Conservation (phyloP, 2,888 invertebrate species). For the Tanytarsus gracilentus region DNA sequence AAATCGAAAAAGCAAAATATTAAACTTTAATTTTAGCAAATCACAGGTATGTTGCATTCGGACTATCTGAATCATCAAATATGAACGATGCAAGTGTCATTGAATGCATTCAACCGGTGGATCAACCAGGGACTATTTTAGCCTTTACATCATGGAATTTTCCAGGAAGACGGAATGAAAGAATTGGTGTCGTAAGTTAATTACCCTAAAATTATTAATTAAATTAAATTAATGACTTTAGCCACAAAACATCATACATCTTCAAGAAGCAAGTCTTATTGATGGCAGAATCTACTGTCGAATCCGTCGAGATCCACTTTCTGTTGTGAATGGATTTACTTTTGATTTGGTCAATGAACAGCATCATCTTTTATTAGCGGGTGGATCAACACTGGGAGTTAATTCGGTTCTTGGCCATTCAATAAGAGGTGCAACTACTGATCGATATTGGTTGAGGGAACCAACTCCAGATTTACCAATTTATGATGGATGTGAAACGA, state of each 20-base stretch:
- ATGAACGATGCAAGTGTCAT: background rate
- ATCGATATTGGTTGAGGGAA: no score
- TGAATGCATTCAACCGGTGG: constrained; percentile 10
- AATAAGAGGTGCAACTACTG: background rate
- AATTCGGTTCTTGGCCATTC: background rate
- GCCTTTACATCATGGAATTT: background rate
- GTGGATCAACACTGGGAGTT: constrained; percentile 33
- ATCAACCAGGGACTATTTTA: background rate
- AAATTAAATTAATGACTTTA: constrained; percentile 37
- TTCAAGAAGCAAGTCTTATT: constrained; percentile 53
- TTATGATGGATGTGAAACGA: constrained; percentile 60
- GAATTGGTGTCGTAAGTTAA: background rate
- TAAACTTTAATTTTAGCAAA: background rate
- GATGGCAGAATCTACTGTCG: constrained; percentile 69
- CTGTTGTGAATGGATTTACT: constrained; percentile 51
- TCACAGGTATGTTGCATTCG: background rate
- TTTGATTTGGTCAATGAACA: constrained; percentile 61
- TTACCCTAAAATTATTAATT: background rate
- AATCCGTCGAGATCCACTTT: constrained; percentile 57
- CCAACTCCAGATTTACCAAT: no score
- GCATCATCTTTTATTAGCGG: constrained; percentile 64
- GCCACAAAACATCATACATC: constrained; percentile 56
- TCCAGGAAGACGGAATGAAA: no score
- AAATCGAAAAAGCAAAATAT: background rate
- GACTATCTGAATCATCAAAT: background rate